These are phyloP conservation scores for Osedax fenrisi DNA, from an alignment of 2,888 invertebrate genomes.

Conservation along the genomic window DNA sequence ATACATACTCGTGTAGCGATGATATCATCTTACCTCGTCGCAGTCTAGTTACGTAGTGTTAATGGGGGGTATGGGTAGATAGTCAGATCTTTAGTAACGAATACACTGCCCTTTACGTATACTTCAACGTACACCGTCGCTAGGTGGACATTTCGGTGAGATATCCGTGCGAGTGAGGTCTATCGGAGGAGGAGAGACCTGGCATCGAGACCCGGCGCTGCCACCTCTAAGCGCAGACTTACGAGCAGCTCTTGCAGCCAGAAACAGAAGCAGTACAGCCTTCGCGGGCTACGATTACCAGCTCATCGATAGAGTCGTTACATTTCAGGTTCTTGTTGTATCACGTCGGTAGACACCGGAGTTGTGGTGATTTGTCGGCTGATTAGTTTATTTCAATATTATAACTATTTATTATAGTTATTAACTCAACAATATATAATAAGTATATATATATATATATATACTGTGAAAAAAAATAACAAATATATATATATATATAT, in stretches of 20 bases:
- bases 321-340: conserved; percentile 32
- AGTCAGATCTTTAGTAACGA: no score
- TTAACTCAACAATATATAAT: no score
- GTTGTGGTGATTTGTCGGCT: neutral
- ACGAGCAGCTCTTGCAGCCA: conserved; percentile 41
- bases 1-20: no score
- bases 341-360: neutral
- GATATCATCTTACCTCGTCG: no score
- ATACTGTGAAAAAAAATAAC: no score
- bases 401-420: no score
- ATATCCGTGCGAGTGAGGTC: conserved; percentile 43
- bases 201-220: conserved; percentile 42
- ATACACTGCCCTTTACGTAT: no score
- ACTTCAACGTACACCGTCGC: no score
- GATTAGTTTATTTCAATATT: neutral
- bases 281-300: conserved; percentile 42
- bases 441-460: no score
- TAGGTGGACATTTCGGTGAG: conserved; percentile 44
- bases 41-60: no score
- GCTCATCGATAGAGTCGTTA: conserved; percentile 39
- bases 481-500: no score
- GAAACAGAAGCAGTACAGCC: conserved; percentile 38
- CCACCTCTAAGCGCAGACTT: conserved; percentile 39
- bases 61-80: no score
- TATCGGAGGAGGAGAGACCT: conserved; percentile 47